phyloP scores from a whole-genome alignment of 2,113 vertebrate species.

The Dermatemys mawii region DNA sequence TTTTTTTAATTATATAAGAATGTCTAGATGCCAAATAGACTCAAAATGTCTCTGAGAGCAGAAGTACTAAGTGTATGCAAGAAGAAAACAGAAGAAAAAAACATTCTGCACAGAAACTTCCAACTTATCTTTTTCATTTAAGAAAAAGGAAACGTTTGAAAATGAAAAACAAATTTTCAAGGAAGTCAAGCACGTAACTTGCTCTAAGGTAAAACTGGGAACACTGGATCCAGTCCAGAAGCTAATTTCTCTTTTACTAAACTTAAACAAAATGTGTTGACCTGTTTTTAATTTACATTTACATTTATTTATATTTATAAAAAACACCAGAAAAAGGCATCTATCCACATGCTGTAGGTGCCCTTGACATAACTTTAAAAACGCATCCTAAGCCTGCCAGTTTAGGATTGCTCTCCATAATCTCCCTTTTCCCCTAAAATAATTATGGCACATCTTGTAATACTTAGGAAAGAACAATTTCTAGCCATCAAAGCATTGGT shows the following conservation, averaged over 20 bases:
- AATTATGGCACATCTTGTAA: slow-evolving; percentile 1
- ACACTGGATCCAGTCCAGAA: not conserved
- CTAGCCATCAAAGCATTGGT: not conserved
- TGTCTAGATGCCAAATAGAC: slow-evolving; percentile 26
- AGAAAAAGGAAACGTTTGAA: not conserved
- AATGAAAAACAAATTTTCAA: slow-evolving; percentile 10
- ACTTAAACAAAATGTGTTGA: not conserved
- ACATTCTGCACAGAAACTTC: not conserved
- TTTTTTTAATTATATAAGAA: slow-evolving; percentile 55
- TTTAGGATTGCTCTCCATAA: not conserved
- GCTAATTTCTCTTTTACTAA: slow-evolving; percentile 32
- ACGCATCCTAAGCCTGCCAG: not conserved
- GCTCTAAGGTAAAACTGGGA: not conserved
- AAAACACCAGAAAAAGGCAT: not conserved
- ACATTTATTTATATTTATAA: not conserved
- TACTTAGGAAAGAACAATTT: not conserved
- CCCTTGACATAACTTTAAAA: not conserved
- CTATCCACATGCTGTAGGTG: slow-evolving; percentile 12
- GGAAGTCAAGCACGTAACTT: not conserved
- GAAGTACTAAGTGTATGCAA: not conserved
- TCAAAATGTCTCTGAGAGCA: slow-evolving; percentile 40
- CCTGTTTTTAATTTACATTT: not conserved
- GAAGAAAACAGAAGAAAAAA: slow-evolving; percentile 48
- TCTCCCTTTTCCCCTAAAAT: not conserved
- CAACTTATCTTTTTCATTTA: slow-evolving; percentile 16